Base-by-base conservation (phyloP, 2,797 vertebrate genomes). In the Aphelocoma californica region DNA sequence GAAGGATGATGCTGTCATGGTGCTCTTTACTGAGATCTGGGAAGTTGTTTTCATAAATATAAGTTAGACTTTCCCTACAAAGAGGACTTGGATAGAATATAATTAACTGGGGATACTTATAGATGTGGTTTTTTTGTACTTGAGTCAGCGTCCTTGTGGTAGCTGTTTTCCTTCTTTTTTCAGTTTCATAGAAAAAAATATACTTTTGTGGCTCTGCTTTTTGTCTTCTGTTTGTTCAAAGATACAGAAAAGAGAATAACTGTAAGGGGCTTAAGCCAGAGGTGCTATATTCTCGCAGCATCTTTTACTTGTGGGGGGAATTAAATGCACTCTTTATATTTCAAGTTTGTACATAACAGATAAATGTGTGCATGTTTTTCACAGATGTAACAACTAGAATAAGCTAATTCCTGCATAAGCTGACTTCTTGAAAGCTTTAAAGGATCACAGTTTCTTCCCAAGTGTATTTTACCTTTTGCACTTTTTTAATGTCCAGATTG, bases 1-100 rank as follows among this genome's bases (percentile, higher is more conserved):
- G 92, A 95, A 95, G 14, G 73, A 92, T 93, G 90, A 79, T 92
- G 80, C 93, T 96, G 90, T 94, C 93, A 73, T 90, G 62, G 54
- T 92, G 70, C 36, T 86, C 44, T 93, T 92, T 69, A 79, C 32
- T 88, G 62, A 66, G 50, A 75, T 92, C 50, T 65, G 54, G 80
- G 65, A 93, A 96, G 80, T 84, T 86, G 69, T 83, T 95, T 96
- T 95, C 80, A 45, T 90, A 88, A 91, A 90, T 91, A 54, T 8
- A 84, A 86, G 72, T 81, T 93, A 78, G 75, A 74, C 15, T 72
- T 95, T 54, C 54, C 50, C 25, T 83, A 48, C 42, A 53, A 89
- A 69, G 32, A 85, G 25, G 78, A 54, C 38, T 90, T 94, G 80
- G 57, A 56, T 83, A 71, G 79, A 94, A n/a, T 86, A 38, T 65